These are phyloP conservation scores for Chrysolina oricalcia DNA, from an alignment of 2,888 invertebrate species.

Conservation along the genomic window DNA sequence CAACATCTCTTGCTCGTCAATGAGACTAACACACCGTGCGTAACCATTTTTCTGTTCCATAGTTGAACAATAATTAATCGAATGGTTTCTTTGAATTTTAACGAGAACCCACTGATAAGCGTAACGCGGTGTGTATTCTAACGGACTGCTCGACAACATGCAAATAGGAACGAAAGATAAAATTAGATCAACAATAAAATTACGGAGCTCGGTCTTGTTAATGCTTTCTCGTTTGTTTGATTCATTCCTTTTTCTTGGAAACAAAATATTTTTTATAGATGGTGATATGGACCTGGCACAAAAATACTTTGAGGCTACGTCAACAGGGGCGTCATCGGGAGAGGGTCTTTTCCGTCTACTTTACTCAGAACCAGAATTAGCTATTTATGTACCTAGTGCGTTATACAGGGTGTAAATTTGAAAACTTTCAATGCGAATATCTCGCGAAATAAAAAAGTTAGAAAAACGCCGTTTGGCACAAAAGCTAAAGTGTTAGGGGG, in stretches of 20 bases:
- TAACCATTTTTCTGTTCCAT: constrained; percentile 4
- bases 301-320: neutral
- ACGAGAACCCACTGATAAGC: neutral
- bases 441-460: too few relatives aligned
- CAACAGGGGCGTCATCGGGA: neutral
- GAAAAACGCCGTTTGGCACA: too few relatives aligned
- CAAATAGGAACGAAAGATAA: neutral
- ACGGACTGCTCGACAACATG: neutral
- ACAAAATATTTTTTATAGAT: neutral
- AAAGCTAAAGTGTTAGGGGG: too few relatives aligned
- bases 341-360: neutral
- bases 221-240: neutral
- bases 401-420: too few relatives aligned
- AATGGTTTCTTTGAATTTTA: neutral
- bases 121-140: neutral
- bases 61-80: neutral
- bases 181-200: constrained; percentile 5
- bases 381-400: too few relatives aligned
- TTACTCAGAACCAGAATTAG: too few relatives aligned
- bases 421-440: too few relatives aligned
- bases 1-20: constrained; percentile 6
- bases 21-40: constrained; percentile 4
- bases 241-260: neutral
- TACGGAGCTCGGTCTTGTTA: neutral
- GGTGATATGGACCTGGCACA: neutral